Conservation (phyloP, 53 echinoderm and acorn worm genomes). For the Echinarachnius parma region DNA sequence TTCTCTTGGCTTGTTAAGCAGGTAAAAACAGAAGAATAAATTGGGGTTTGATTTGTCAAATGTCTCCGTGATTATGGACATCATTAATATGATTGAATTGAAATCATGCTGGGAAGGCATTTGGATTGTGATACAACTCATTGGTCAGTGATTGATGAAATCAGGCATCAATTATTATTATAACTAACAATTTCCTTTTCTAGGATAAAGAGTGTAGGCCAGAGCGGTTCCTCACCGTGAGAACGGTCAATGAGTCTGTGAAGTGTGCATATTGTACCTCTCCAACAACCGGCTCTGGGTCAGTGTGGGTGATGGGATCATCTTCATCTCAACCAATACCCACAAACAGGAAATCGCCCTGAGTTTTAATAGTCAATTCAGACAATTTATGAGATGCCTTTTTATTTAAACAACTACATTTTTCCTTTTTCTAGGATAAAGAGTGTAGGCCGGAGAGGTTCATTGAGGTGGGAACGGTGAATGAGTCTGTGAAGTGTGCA, state of each 20-base stretch:
- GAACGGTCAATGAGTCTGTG: conserved; percentile 58
- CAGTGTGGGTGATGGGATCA: conserved; percentile 46
- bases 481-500: conserved; percentile 73
- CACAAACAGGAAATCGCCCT: no score
- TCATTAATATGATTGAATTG: no score
- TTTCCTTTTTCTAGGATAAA: conserved; percentile 46
- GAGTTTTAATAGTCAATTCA: no score
- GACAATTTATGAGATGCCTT: conserved; percentile 34
- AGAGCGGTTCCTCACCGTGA: conserved; percentile 55
- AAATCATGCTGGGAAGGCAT: no score
- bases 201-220: conserved; percentile 70
- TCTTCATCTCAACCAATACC: no score
- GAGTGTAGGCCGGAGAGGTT: conserved; percentile 66
- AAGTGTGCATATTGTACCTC: conserved; percentile 61
- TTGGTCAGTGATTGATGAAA: background rate
- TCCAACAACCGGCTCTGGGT: conserved; percentile 69
- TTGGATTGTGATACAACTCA: background rate
- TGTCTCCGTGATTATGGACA: no score
- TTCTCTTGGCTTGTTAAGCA: no score
- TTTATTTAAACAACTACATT: conserved; percentile 20
- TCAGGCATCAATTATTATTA: background rate
- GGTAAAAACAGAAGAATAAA: no score
- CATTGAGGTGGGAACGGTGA: conserved; percentile 43
- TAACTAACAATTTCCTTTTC: background rate
- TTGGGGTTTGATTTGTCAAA: no score